Evolutionary conservation across 2,113 vertebrate genomes (phyloP), one percentile per base, ranked within the genome.

Genomic region (Neofelis nebulosa): DNA sequence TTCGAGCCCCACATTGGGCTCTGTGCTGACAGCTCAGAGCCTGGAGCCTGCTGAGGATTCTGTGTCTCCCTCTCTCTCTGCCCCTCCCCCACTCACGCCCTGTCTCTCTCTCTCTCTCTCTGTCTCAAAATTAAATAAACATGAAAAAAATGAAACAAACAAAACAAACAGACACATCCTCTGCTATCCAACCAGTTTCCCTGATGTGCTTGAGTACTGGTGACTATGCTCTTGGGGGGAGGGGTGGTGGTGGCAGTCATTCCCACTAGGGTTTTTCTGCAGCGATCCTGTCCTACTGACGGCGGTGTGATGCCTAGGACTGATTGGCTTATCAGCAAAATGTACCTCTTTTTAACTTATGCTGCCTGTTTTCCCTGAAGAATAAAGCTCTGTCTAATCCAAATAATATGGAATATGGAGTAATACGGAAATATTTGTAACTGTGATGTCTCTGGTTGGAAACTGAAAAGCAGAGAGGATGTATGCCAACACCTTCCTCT

Each of bases 241-340:
- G 73, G 27, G 33, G 66, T n/a, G 15, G 7, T 6, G 41, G 27
- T 48, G 29, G 41, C 11, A 0, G 21, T 87, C n/a, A 12, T 14
- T 33, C 52, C 55, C 8, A 50, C 23, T 14, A 3, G 7, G 2
- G 18, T 9, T 50, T 83, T 63, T 65, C 89, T 2, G 0, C 19
- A 29, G 81, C 61, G 45, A 50, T 81, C 69, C 36, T n/a, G 50
- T 48, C 81, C 6, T 15, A 15, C 15, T 78, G 68, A 74, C 33
- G 13, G 48, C 19, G 8, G 18, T n/a, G 41, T 79, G 90, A 85
- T 0, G 8, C 52, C 61, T 57, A 45, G 27, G 29, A 27, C 31
- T 50, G 15, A 27, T 13, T 4, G 23, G 48, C 78, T 97, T 91
- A 38, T 94, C 71, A 71, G 94, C 68, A 95, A 95, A 94, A 55